Base-by-base conservation (phyloP, 2,888 invertebrate species). In the Agriopis leucophaearia region DNA sequence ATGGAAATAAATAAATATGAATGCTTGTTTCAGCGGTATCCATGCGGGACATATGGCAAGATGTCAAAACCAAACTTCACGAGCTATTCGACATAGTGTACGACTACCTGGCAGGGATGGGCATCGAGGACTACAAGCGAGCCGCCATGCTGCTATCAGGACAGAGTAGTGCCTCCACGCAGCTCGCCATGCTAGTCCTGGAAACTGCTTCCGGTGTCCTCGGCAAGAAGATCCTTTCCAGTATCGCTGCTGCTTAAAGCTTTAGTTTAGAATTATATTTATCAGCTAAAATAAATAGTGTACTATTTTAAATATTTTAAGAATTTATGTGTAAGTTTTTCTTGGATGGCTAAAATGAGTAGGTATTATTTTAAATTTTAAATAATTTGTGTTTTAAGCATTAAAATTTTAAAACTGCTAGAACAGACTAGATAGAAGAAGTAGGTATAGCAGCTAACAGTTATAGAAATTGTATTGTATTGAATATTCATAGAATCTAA, bases 51-150 rank as follows among this genome's bases (percentile, higher is more conserved):
- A 75, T 91, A 42, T 93, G 93, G 93, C 65, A 83, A 1, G 90
- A 92, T 0, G 79, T 93, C 45, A 90, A 83, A 57, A 76, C 73
- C 0, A 86, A 88, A 60, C 76, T 93, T 0, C 75, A 81, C 0
- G 92, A 91, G 8, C 54, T 94, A 8, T 86, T 88, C 59, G 91
- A 92, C 18, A 81, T 93, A 2, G 92, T 92, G 0, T 94, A 92
- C 62, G 92, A 94, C 70, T 92, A 89, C 71, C 76, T 93, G 6
- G 87, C 88, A 0, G 91, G 91, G 0, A 71, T 94, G 70, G 92
- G 91, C 0, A 60, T 94, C 15, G 81, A 88, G 0, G 92, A 93
- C 72, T 94, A 94, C 75, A 78, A 75, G 58, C 81, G 77, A 6
- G 91, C 88, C 0, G 88, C 86, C 18, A 78, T 70, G 38, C 88